Conservation (phyloP, 2,888 invertebrate genomes). For the Phortica okadai region DNA sequence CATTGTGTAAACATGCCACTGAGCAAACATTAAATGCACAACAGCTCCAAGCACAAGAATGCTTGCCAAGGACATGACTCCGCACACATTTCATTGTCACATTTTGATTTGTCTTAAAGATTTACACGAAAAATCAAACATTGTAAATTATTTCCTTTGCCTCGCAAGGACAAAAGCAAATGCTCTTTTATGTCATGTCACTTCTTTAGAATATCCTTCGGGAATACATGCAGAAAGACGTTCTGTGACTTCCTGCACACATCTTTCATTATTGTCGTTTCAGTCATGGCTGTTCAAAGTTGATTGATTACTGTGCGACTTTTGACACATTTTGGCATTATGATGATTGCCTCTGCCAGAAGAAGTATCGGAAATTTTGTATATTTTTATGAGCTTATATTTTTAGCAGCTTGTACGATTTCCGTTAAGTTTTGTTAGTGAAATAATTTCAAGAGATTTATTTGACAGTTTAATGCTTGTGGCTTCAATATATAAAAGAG, state of each 20-base stretch:
- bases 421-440: neutral
- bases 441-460: conserved; percentile 6
- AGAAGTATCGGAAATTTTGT: conserved; percentile 1
- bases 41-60: neutral
- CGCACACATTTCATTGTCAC: conserved; percentile 49
- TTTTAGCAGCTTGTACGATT: neutral
- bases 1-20: conserved; percentile 67
- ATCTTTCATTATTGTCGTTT: conserved; percentile 54
- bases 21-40: conserved; percentile 31
- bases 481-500: neutral
- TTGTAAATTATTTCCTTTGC: neutral
- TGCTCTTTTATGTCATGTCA: conserved; percentile 46
- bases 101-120: conserved; percentile 29
- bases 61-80: neutral
- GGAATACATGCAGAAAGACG: conserved; percentile 12
- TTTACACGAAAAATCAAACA: conserved; percentile 26
- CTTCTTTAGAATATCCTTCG: conserved; percentile 41
- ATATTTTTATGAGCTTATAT: neutral
- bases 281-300: conserved; percentile 62
- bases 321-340: conserved; percentile 62
- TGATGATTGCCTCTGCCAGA: neutral
- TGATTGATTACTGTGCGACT: conserved; percentile 75
- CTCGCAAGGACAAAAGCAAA: conserved; percentile 10
- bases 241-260: conserved; percentile 21
- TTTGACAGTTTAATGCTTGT: conserved; percentile 17